Evolutionary conservation across 2,797 vertebrate genomes (phyloP).

Genomic region (Neosalanx taihuensis): DNA sequence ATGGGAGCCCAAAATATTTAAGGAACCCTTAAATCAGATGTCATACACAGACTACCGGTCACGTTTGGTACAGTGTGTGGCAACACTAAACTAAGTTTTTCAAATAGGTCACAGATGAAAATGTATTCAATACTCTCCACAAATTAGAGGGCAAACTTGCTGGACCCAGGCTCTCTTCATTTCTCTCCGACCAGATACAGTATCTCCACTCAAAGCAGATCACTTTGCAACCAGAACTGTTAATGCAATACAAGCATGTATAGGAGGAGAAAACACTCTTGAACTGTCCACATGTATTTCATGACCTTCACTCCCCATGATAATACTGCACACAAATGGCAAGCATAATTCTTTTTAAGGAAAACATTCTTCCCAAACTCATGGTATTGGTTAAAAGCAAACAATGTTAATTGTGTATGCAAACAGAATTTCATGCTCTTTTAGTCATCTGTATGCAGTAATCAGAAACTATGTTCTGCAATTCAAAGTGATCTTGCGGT

Average conservation of each 20-base stretch:
- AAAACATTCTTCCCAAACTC: constrained; percentile 31
- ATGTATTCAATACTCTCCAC: constrained; percentile 69
- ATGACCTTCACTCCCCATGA: constrained; percentile 39
- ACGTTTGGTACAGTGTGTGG: constrained; percentile 55
- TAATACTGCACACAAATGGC: constrained; percentile 46
- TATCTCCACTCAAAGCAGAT: constrained; percentile 43
- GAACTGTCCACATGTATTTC: constrained; percentile 21
- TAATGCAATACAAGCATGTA: constrained; percentile 48
- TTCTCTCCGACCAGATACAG: constrained; percentile 47
- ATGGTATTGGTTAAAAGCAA: constrained; percentile 41
- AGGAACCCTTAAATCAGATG: constrained; percentile 54
- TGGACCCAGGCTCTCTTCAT: constrained; percentile 40
- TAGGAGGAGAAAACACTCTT: constrained; percentile 29
- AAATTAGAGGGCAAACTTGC: constrained; percentile 66
- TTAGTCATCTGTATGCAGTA: constrained; percentile 77
- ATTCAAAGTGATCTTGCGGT: constrained; percentile 73
- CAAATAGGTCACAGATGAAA: constrained; percentile 77
- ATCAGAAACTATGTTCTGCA: constrained; percentile 58
- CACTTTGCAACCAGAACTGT: constrained; percentile 36
- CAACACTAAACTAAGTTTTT: constrained; percentile 64
- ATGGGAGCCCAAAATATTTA: constrained; percentile 62
- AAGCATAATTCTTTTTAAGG: constrained; percentile 29
- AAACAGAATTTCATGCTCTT: constrained; percentile 61
- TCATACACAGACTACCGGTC: constrained; percentile 48
- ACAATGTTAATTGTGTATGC: constrained; percentile 59